Base-by-base conservation (phyloP, 1,140 invertebrate genomes). In the Trichonephila inaurata region DNA sequence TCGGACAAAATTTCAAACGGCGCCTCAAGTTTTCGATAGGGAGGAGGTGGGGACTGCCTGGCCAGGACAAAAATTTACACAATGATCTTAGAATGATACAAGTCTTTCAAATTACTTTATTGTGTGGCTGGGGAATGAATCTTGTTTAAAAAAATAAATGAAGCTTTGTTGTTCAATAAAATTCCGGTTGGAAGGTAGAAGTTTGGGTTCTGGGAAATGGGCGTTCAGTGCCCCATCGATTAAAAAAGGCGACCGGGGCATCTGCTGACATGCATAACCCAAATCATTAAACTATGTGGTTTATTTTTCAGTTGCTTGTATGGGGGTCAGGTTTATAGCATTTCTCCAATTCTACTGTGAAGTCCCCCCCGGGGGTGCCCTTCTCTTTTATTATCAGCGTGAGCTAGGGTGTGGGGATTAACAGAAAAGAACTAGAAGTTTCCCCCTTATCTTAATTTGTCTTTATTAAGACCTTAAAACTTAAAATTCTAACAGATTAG, bases 311-410 rank as follows among this genome's bases (percentile, higher is more conserved):
- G 82, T 51, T 85, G 82, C 7, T 8, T 85, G 24, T 18, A 85
- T 85, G n/a, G 82, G 4, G 44, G 44, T 85, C 33, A 85, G 82
- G 82, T n/a, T 2, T 85, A 8, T 40, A 85, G 10, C 18, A 51
- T 40, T 44, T 85, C 82, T 40, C 82, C 82, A 40, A 85, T 24
- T 85, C 82, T 85, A n/a, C n/a, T n/a, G n/a, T n/a, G n/a, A n/a
- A n/a, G n/a, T n/a, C n/a, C n/a, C n/a, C n/a, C n/a, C n/a, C n/a
- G n/a, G n/a, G n/a, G n/a, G n/a, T n/a, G n/a, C n/a, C n/a, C n/a
- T n/a, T n/a, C n/a, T n/a, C n/a, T n/a, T n/a, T n/a, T n/a, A n/a
- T n/a, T n/a, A n/a, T n/a, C n/a, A n/a, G n/a, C n/a, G n/a, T n/a
- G n/a, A n/a, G n/a, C n/a, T n/a, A n/a, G n/a, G n/a, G n/a, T n/a